phyloP scores from a whole-genome alignment of 2,888 invertebrate genomes.

The Pammene fasciana region DNA sequence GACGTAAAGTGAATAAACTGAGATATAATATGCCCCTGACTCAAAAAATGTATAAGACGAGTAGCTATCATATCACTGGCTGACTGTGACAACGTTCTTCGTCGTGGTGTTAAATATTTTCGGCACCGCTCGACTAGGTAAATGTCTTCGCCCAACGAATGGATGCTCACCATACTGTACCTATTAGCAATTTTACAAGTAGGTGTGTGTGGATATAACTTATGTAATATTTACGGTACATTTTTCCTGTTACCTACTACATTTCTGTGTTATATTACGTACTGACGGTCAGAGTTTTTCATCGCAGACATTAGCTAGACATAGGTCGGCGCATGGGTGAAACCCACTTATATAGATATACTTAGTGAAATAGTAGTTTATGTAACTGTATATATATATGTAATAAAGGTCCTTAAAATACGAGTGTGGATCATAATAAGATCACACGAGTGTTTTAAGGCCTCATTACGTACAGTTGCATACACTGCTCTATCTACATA shows the following conservation, averaged over 20 bases:
- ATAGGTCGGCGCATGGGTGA: not conserved
- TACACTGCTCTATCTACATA: no score
- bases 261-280: not conserved
- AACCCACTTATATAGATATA: not conserved
- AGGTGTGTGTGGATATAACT: constrained; percentile 2
- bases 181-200: constrained; percentile 3
- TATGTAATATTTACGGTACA: constrained; percentile 5
- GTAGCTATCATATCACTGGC: no score
- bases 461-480: no score
- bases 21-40: no score
- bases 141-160: not conserved
- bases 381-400: no score
- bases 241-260: constrained; percentile 7
- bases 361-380: no score
- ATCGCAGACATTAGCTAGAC: constrained; percentile 5
- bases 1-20: no score
- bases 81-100: not conserved
- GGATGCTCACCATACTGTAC: not conserved
- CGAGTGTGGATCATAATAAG: no score
- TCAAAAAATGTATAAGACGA: no score
- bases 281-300: constrained; percentile 10
- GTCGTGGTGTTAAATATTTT: not conserved
- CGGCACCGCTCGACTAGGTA: not conserved
- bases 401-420: no score
- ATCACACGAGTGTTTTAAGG: no score